Evolutionary conservation across 2,888 invertebrate species (phyloP).

Genomic region (Drosophila cognata): DNA sequence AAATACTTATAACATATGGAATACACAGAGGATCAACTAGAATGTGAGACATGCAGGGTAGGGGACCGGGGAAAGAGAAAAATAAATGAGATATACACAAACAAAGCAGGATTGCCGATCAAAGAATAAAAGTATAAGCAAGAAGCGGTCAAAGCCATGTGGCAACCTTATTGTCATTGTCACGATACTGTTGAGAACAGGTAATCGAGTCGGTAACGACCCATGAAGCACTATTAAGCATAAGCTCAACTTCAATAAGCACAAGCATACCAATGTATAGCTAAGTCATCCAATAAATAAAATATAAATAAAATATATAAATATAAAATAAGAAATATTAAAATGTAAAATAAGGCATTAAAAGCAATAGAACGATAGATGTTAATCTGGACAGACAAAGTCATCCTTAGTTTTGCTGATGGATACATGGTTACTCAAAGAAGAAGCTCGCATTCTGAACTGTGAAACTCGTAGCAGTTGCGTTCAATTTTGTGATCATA

Average conservation of each 20-base stretch:
- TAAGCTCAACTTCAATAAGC: background rate
- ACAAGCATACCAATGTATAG: background rate
- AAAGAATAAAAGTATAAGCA: background rate
- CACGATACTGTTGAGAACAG: background rate
- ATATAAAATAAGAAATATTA: too few species aligned
- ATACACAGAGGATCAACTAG: background rate
- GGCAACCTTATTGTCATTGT: background rate
- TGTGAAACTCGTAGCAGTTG: background rate
- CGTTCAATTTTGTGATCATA: background rate
- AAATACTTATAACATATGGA: background rate
- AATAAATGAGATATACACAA: background rate
- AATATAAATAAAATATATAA: background rate
- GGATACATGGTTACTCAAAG: background rate
- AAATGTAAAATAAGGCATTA: too few species aligned
- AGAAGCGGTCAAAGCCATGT: background rate
- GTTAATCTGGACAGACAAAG: background rate
- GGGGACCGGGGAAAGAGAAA: background rate
- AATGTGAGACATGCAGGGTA: background rate
- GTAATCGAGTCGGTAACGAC: background rate
- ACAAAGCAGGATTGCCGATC: background rate
- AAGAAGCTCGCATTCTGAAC: background rate
- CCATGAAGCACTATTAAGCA: background rate
- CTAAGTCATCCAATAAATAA: background rate
- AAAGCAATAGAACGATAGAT: background rate
- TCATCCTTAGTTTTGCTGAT: too few species aligned